Evolutionary conservation across 2,113 vertebrate genomes (phyloP).

Genomic region (Diadophis punctatus): DNA sequence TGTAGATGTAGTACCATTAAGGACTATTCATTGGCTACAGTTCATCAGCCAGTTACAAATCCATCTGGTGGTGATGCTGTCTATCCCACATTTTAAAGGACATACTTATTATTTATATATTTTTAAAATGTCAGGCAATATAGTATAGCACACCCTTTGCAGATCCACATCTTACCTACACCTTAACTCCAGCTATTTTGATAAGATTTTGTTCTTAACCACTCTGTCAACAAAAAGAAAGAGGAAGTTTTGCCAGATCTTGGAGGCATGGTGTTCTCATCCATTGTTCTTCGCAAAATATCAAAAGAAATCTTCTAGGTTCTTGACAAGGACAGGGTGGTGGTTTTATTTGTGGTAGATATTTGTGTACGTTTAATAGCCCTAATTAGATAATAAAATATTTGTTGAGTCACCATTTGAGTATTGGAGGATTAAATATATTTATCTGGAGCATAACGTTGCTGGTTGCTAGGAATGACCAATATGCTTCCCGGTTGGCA

Average conservation of each 20-base stretch:
- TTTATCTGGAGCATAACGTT: neutral
- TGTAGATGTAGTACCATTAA: no score
- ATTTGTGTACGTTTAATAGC: neutral
- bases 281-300: slow-evolving; percentile 22
- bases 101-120: neutral
- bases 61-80: no score
- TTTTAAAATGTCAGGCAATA: neutral
- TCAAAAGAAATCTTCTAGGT: slow-evolving; percentile 21
- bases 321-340: slow-evolving; percentile 7
- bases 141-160: neutral
- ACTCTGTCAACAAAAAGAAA: neutral
- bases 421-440: neutral
- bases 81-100: neutral
- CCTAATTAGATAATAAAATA: neutral
- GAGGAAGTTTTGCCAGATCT: slow-evolving; percentile 4
- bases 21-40: no score
- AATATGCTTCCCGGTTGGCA: neutral
- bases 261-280: neutral
- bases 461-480: neutral
- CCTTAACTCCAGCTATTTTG: neutral
- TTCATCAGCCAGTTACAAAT: no score
- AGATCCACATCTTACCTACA: neutral
- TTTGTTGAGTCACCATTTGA: neutral
- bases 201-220: neutral
- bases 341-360: no score